Percentiles rank a stretch among this genome's conserved stretches.
phyloP scores from a whole-genome alignment of 2,113 vertebrate genomes.

The Origma solitaria region DNA sequence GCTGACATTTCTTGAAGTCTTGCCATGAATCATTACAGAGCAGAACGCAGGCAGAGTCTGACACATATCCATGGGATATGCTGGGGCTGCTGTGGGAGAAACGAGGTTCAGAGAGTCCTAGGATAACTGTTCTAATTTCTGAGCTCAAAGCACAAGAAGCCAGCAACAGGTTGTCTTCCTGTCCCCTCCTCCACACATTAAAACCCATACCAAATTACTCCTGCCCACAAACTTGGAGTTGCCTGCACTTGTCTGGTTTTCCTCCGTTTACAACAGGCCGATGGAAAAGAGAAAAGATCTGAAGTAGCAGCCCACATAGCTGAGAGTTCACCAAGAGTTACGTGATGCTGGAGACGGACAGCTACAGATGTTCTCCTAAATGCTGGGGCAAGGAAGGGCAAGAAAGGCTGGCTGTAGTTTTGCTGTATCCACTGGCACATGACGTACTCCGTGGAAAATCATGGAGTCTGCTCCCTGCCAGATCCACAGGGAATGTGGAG shows the following conservation, averaged over 20 bases:
- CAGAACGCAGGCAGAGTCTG: neutral
- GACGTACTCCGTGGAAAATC: neutral
- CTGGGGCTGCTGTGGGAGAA: neutral
- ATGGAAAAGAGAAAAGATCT: neutral
- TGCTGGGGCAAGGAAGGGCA: neutral
- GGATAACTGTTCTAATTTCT: neutral
- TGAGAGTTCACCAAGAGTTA: neutral
- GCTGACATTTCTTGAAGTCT: neutral
- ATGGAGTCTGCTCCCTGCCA: neutral
- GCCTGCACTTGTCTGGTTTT: neutral
- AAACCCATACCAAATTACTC: neutral
- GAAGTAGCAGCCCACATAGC: neutral
- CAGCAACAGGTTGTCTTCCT: neutral
- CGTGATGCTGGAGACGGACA: neutral
- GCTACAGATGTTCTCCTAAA: neutral
- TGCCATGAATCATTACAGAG: neutral
- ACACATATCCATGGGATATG: neutral
- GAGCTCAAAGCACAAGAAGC: neutral
- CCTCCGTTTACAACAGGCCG: neutral
- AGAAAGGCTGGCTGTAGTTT: neutral
- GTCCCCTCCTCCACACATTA: neutral
- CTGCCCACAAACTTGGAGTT: neutral
- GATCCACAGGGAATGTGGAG: neutral
- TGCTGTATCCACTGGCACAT: neutral
- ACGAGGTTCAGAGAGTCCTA: accelerated